Base-by-base conservation (phyloP, 2,888 invertebrate species). In the Cataglyphis rosenhaueri region DNA sequence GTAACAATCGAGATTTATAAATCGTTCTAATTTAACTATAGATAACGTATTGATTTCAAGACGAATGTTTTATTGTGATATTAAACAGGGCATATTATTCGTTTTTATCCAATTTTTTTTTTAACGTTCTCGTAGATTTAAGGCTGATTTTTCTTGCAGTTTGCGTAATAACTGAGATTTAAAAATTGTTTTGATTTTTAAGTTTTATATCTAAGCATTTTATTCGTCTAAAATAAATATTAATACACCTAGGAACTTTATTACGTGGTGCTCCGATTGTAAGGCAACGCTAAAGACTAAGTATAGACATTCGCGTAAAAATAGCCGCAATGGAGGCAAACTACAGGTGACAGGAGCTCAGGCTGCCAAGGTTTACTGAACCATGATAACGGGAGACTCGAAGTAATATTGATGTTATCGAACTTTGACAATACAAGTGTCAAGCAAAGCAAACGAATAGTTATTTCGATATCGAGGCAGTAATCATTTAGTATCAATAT, bases 351-450 rank as follows among this genome's bases (percentile, higher is more conserved):
- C 78, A 79, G 44, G 59, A 10, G 29, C 29, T 76, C 66, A 66
- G 29, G 18, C 71, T 79, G 78, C 78, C 78, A 79, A 79, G 59
- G 78, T 79, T 79, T 79, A 79, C 71, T 79, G 78, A 79, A 79
- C 78, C 71, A 70, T 9, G 25, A 18, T 70, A 71, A 79, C 78
- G 21, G n/a, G n/a, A 70, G 70, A 12, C 21, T 25, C 70, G 32
- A 55, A 21, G 25, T 70, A 41, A 5, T 32, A 78, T 78, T 44
- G 57, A 59, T 59, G 59, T 8, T 12, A 35, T 8, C 29, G 35
- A 65, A 78, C 21, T 68, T 10, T 32, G 21, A 68, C 44, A 70
- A 59, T 25, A 32, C 35, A 35, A 35, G 2, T 32, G 10, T 70
- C 12, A 12, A 18, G n/a, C 25, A 41, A 38, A 73, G 1, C 8